Evolutionary conservation across 2,888 invertebrate species (phyloP), one percentile per base, ranked within the genome.

Genomic region (Drosophila parthenogenetica): DNA sequence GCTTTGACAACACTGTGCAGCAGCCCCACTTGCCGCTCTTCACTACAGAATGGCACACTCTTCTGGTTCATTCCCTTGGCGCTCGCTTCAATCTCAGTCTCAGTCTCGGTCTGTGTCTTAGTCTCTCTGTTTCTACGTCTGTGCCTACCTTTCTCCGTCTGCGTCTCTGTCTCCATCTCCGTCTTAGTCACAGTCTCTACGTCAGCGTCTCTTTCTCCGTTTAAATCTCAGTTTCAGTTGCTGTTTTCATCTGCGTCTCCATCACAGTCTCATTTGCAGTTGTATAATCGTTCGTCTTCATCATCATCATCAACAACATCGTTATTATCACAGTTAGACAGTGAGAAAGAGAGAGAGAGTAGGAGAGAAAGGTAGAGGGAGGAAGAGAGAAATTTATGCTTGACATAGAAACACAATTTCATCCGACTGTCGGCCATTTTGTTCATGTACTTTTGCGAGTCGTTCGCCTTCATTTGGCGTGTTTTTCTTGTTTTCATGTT

Each of bases 341-440:
- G 17, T 14, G 29, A 40, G 17, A 51, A 55, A 70, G 42, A 32
- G 32, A 19, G 54, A 57, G 43, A 79, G 29, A 8, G 8, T 2
- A 5, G 8, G 29, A 5, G 29, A 5, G 2, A 42, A 22, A 4
- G n/a, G 8, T 2, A 29, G 16, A 13, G 25, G 29, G 17, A 48
- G 58, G 63, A 43, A 32, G 43, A 14, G 55, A 58, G 42, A 77
- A 83, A 89, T 87, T 87, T 87, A 87, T 85, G 87, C 89, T 89
- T 85, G 89, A 85, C 84, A 85, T 79, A 88, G 89, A 85, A 85
- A 89, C 84, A 87, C 89, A 87, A 84, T 83, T 84, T 88, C 59
- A 57, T 63, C 83, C 80, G 72, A 69, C 88, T 74, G 77, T 70
- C 78, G 74, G 77, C 72, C 74, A 77, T 84, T 86, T 76, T 87